phyloP scores from a whole-genome alignment of 2,888 invertebrate species.

The Leucophenga montana region DNA sequence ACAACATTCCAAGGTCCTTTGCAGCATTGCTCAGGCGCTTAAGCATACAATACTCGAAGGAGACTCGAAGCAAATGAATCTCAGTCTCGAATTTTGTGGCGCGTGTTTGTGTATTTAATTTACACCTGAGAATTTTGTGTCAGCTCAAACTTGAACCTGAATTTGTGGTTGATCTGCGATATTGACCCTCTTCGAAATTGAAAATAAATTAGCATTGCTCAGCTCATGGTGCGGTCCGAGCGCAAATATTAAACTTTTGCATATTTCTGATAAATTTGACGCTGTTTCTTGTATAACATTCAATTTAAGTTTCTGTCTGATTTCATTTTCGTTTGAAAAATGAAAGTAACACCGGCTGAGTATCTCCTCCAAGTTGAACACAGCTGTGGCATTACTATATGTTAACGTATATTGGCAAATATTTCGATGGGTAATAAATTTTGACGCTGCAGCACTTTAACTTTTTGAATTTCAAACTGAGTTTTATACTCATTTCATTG shows the following conservation, averaged over 20 bases:
- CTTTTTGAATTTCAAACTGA: too few species aligned
- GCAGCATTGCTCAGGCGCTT: too few species aligned
- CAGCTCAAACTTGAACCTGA: slow-evolving; percentile 57
- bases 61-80: too few species aligned
- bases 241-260: slow-evolving; percentile 56
- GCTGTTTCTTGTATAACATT: too few species aligned
- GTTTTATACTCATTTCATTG: too few species aligned
- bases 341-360: slow-evolving; percentile 54
- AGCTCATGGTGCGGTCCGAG: slow-evolving; percentile 55
- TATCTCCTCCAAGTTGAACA: slow-evolving; percentile 14
- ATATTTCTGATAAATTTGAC: slow-evolving; percentile 26
- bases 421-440: too few species aligned
- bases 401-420: slow-evolving; percentile 24
- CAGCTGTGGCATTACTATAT: slow-evolving; percentile 55
- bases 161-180: slow-evolving; percentile 40
- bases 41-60: too few species aligned
- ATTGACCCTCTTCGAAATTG: slow-evolving; percentile 18
- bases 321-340: slow-evolving; percentile 53
- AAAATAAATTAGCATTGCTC: slow-evolving; percentile 60
- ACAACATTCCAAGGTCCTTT: too few species aligned
- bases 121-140: slow-evolving; percentile 43
- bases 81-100: neutral
- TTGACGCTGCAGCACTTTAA: too few species aligned
- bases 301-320: neutral
- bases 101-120: slow-evolving; percentile 57